These are phyloP conservation scores for Prochilodus magdalenae DNA, from an alignment of 2,113 vertebrate species.

Conservation along the genomic window DNA sequence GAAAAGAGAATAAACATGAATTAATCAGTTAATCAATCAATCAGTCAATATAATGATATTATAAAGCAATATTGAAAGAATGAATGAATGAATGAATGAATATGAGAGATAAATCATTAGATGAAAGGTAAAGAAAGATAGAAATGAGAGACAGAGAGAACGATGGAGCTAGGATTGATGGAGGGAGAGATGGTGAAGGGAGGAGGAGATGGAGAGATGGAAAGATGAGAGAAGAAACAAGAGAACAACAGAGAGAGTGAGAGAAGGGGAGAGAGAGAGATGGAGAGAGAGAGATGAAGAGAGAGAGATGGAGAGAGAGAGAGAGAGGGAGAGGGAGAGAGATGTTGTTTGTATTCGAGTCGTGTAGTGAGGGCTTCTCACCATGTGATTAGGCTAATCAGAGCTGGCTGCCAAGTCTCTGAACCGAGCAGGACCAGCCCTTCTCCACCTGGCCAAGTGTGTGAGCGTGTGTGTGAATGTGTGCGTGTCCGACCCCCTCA, in stretches of 20 bases:
- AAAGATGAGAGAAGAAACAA: neutral
- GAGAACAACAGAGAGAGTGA: neutral
- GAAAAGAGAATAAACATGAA: too few relatives aligned
- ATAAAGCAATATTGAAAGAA: too few relatives aligned
- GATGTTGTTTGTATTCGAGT: slow-evolving; percentile 40
- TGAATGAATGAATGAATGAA: too few relatives aligned
- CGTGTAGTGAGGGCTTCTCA: slow-evolving; percentile 6
- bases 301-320: neutral
- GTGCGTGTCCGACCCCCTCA: too few relatives aligned
- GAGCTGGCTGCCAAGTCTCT: slow-evolving; percentile 49
- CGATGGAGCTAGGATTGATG: too few relatives aligned
- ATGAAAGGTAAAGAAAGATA: too few relatives aligned
- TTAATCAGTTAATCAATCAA: too few relatives aligned
- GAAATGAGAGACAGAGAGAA: too few relatives aligned
- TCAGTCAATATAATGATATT: too few relatives aligned
- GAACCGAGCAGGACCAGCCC: slow-evolving; percentile 48
- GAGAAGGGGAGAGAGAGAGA: neutral
- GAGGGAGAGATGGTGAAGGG: too few relatives aligned
- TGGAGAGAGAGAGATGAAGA: neutral
- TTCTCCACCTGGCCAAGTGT: slow-evolving; percentile 47
- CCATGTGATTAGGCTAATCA: slow-evolving; percentile 54
- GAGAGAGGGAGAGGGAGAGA: neutral
- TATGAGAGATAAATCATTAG: too few relatives aligned
- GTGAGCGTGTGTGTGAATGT: slow-evolving; percentile 14
- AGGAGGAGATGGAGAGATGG: neutral